Evolutionary conservation across 2,888 invertebrate species (phyloP), one percentile per base, ranked within the genome.

Genomic region (Syrista parreyssii): DNA sequence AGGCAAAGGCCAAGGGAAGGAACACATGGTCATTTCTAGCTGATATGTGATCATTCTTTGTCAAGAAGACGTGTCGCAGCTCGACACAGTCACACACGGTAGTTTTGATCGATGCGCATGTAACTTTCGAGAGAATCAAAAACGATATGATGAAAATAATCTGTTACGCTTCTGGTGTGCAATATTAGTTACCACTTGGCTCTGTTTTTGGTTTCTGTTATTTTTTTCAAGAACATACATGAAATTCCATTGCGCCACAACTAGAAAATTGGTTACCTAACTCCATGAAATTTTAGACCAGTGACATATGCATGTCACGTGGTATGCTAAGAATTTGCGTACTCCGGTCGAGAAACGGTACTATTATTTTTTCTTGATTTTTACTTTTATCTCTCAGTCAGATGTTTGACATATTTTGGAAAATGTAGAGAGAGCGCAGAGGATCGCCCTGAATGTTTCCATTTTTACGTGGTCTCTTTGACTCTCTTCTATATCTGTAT

Each of bases 1-100:
- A 74, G 11, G 68, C 68, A 35, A 68, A 69, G 23, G n/a, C 69
- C 69, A 11, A 69, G 35, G 34, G 11, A 34, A 35, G 69, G 34
- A 78, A 73, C 75, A 68, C 79, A 76, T 80, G 81, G 79, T 79
- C 79, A 82, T 81, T 79, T 78, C 79, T 15, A 74, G 78, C 77
- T 81, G 83, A 85, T 83, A 81, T 77, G 79, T 84, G 83, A 90
- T 90, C 89, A 83, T 84, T 90, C 90, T 88, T 88, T 89, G 90
- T 90, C 90, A 89, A 81, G 79, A 83, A 85, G 88, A 89, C 84
- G 85, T 89, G 89, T 89, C 89, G 88, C 82, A 80, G 73, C 77
- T 76, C 76, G 77, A 74, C 79, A 77, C 86, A 88, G 86, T 88
- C 86, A 84, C 84, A 86, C 82, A 79, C 80, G 80, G 85, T 81